A percentile compares a stretch with the other conserved stretches of the same genome.
These are phyloP conservation scores for Sphaeridia pumilis DNA, from an alignment of 2,888 invertebrate genomes.

Conservation along the genomic window DNA sequence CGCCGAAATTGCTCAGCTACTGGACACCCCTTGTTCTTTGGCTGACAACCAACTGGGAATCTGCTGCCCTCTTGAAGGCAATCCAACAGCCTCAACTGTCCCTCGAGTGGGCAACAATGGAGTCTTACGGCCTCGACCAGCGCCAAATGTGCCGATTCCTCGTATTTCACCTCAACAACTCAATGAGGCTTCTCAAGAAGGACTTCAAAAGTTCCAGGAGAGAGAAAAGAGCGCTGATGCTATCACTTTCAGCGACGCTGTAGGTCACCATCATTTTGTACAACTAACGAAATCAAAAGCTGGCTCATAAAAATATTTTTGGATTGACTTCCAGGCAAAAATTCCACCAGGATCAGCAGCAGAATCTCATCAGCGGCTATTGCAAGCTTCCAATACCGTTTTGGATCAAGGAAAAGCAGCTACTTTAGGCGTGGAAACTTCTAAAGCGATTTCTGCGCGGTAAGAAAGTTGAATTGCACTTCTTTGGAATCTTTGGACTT, in stretches of 20 bases:
- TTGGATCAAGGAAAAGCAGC: conserved; percentile 39
- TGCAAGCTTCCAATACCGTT: conserved; percentile 39
- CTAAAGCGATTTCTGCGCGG: conserved; percentile 40
- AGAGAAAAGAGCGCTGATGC: conserved; percentile 28
- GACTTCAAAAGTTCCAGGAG: conserved; percentile 37
- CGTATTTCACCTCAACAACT: conserved; percentile 39
- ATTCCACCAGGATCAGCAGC: conserved; percentile 39
- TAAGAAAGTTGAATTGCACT: conserved; percentile 32
- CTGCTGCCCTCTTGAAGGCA: conserved; percentile 31
- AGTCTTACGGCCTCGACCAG: conserved; percentile 39
- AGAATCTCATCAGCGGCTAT: conserved; percentile 40
- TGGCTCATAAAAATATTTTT: conserved; percentile 1
- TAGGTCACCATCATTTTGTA: conserved; percentile 9
- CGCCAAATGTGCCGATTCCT: conserved; percentile 39
- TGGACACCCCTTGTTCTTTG: conserved; percentile 33
- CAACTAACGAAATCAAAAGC: neutral
- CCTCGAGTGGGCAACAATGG: conserved; percentile 36
- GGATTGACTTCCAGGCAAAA: conserved; percentile 28
- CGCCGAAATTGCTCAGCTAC: conserved; percentile 32
- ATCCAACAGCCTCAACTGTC: conserved; percentile 12
- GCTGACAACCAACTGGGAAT: conserved; percentile 29
- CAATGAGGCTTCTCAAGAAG: conserved; percentile 37
- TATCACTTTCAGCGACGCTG: conserved; percentile 32
- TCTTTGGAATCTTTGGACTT: neutral
- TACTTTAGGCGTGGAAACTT: conserved; percentile 40